These are phyloP conservation scores for Pachyramphus minor DNA, from an alignment of 2,113 vertebrate species.

Conservation along the genomic window DNA sequence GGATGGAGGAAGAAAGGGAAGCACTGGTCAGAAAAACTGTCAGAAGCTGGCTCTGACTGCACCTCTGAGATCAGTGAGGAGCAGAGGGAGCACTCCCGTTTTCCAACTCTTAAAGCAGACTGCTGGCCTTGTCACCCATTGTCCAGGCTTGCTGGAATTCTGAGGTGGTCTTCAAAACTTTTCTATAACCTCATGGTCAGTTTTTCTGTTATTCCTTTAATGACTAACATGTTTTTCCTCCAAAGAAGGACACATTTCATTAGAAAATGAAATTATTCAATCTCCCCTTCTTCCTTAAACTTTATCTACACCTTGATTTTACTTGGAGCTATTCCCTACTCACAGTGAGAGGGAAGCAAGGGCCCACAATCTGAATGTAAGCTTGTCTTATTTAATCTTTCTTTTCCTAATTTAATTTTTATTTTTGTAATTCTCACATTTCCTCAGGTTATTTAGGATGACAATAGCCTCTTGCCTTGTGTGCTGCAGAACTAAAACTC, in stretches of 20 bases:
- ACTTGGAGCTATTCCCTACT: background rate
- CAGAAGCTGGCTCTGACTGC: background rate
- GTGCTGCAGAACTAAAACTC: background rate
- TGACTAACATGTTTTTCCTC: background rate
- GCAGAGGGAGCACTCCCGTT: background rate
- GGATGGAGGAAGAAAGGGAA: background rate
- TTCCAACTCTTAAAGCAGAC: background rate
- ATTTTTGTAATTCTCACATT: background rate
- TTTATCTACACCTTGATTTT: background rate
- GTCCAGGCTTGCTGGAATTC: background rate
- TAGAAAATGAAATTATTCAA: background rate
- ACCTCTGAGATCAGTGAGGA: background rate
- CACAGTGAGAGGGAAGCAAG: background rate
- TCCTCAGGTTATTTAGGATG: background rate
- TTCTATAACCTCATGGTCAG: background rate
- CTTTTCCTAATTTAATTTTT: background rate
- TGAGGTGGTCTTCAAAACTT: background rate
- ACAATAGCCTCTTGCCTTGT: background rate
- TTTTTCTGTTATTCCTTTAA: background rate
- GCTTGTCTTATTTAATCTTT: background rate
- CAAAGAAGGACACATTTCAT: background rate
- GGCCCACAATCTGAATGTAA: background rate
- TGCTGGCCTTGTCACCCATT: background rate
- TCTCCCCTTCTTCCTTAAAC: background rate
- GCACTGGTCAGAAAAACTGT: background rate